These are phyloP conservation scores for Rotaria macrura DNA, from an alignment of 2,888 invertebrate genomes.

Conservation along the genomic window DNA sequence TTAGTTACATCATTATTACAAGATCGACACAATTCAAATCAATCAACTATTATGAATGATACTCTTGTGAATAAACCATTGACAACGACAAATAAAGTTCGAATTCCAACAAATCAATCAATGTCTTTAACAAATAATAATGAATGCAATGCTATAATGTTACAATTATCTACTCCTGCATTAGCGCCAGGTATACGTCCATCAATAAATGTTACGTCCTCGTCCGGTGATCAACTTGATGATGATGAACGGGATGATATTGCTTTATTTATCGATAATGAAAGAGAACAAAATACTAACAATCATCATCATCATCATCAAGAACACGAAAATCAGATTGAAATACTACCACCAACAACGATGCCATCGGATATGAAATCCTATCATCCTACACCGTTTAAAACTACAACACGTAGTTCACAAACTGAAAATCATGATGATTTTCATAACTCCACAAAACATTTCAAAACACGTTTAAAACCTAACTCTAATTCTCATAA, in stretches of 20 bases:
- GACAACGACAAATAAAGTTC: not conserved
- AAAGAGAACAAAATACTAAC: not conserved
- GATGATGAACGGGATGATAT: constrained; percentile 9
- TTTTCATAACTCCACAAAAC: no score
- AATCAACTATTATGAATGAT: not conserved
- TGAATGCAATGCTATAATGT: not conserved
- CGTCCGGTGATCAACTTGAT: not conserved
- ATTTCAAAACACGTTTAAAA: not conserved
- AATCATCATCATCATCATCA: not conserved
- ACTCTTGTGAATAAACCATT: not conserved
- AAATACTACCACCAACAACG: not conserved
- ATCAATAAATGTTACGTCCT: not conserved
- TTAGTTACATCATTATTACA: not conserved
- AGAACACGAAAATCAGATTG: not conserved
- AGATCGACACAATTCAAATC: not conserved
- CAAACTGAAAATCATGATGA: not conserved
- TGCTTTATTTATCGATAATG: not conserved
- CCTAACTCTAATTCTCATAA: not conserved
- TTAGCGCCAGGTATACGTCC: no score
- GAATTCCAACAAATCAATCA: not conserved
- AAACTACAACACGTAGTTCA: not conserved
- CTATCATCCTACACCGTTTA: not conserved
- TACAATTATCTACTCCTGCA: not conserved
- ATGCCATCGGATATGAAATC: not conserved
- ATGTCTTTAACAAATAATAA: not conserved